Evolutionary conservation across 2,888 invertebrate genomes (phyloP).

Genomic region (Podabrus alpinus): DNA sequence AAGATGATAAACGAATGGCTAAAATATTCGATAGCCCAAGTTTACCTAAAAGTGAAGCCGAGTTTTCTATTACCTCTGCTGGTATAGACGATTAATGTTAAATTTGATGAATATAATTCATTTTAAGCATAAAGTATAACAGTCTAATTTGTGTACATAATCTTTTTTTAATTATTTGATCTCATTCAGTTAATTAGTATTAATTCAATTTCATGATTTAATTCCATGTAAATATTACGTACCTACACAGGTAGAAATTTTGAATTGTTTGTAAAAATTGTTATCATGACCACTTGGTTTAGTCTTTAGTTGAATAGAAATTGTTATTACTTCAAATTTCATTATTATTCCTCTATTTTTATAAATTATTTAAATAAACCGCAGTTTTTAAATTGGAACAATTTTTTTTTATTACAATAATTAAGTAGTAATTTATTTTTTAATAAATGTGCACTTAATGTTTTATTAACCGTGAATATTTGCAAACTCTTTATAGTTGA

Average conservation of each 20-base stretch:
- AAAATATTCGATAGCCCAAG: conserved; percentile 84
- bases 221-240: background rate
- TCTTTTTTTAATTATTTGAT: background rate
- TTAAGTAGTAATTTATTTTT: background rate
- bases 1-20: conserved; percentile 70
- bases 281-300: background rate
- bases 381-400: background rate
- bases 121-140: background rate
- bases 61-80: conserved; percentile 69
- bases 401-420: too few relatives aligned
- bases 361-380: background rate
- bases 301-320: background rate
- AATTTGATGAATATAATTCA: background rate
- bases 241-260: background rate
- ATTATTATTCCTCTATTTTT: background rate
- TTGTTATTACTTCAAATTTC: background rate
- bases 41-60: conserved; percentile 78
- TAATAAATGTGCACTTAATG: background rate
- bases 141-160: background rate
- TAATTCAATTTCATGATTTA: background rate
- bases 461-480: too few relatives aligned
- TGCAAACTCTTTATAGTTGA: too few relatives aligned
- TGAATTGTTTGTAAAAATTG: background rate
- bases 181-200: background rate
- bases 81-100: conserved; percentile 48